Evolutionary conservation across 2,113 vertebrate species (phyloP).

Genomic region (Emydura subglobosa): DNA sequence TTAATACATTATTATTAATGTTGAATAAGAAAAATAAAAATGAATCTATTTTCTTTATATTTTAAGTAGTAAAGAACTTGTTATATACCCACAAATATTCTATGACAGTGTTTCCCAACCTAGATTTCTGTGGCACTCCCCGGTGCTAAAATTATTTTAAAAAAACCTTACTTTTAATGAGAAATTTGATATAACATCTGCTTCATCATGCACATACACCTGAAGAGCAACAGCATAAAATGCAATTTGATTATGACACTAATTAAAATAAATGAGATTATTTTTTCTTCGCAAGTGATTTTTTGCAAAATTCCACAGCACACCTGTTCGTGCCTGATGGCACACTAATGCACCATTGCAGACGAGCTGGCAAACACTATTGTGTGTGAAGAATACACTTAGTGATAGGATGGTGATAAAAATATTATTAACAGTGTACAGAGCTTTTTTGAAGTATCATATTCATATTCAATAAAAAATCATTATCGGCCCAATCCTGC

Average conservation of each 20-base stretch:
- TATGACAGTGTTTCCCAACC: not conserved
- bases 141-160: not conserved
- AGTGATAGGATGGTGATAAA: slow-evolving; percentile 45
- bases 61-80: slow-evolving; percentile 41
- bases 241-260: not conserved
- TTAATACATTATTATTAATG: too few species aligned
- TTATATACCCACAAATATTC: slow-evolving; percentile 31
- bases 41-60: slow-evolving; percentile 57
- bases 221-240: not conserved
- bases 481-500: not conserved
- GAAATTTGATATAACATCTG: not conserved
- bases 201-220: not conserved
- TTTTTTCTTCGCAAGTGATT: not conserved
- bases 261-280: not conserved
- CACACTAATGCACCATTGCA: not conserved
- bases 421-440: slow-evolving; percentile 46
- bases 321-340: not conserved
- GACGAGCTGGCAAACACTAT: not conserved
- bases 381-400: slow-evolving; percentile 20
- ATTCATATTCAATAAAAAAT: slow-evolving; percentile 23
- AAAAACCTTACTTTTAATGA: not conserved
- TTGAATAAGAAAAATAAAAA: not conserved
- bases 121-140: not conserved
- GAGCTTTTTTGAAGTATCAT: slow-evolving; percentile 24
- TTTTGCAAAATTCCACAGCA: not conserved